Base-by-base conservation (phyloP, 2,113 vertebrate species). In the Microtus pennsylvanicus region DNA sequence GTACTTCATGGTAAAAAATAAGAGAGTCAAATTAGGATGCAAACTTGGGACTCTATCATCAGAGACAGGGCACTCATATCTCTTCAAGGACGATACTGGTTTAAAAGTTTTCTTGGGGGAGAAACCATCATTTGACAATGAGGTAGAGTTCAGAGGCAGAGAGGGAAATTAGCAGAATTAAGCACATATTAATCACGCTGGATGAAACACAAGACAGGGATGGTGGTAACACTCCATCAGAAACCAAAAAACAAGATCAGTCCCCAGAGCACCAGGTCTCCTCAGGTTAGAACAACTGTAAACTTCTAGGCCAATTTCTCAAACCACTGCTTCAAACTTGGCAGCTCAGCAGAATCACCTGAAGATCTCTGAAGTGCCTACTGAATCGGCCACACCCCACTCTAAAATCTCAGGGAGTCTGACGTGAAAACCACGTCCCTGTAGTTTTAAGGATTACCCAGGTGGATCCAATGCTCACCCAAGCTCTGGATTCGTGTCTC, bases 261-360 rank as follows among this genome's bases (percentile, higher is more conserved):
- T 61, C 67, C 89, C 61, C 14, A 90, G 85, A 58, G 88, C 63
- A 33, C 77, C 38, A 85, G 1, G 55, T 16, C 65, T 91, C 89
- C 30, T 88, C 42, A 33, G 72, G 33, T 52, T 17, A 35, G 82
- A 35, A 94, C 33, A 42, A 47, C 67, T 82, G 47, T 35, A 42
- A 96, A 89, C 21, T 89, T 86, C 90, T 7, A 95, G 77, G 65
- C 24, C 50, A 87, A 52, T 26, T 80, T 88, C 61, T 81, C 55
- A 93, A 91, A 55, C n/a, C 26, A 81, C 3, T 38, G 35, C 74
- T 89, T 90, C 50, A 91, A 92, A 81, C 35, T 58, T 5, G n/a
- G 47, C 33, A 63, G 8, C 45, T 55, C 42, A 69, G 70, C 5
- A 55, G 42, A 94, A 89, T 81, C 52, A 93, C 47, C 28, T 38